phyloP scores from a whole-genome alignment of 2,888 invertebrate genomes.

The Mesorhabditis spiculigera region DNA sequence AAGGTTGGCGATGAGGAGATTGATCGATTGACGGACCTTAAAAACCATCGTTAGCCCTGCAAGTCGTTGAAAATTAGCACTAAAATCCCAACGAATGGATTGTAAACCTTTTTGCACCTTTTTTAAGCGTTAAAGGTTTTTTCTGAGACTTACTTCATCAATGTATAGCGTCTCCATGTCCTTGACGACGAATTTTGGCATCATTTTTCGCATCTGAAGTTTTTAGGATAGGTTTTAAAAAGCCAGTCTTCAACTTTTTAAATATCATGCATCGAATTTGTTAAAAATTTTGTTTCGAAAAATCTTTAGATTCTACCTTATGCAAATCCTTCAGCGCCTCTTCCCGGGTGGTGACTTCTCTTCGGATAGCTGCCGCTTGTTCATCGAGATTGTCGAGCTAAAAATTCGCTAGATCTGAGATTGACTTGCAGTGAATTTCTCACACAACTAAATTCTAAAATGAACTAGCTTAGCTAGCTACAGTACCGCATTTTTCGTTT shows the following conservation, averaged over 20 bases:
- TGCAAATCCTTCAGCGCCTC: constrained; percentile 96
- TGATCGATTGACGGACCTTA: constrained; percentile 88
- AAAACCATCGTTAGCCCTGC: neutral
- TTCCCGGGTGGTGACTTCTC: constrained; percentile 95
- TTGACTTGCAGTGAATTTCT: no score
- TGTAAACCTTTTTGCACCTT: no score
- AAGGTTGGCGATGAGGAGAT: constrained; percentile 94
- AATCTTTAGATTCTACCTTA: constrained; percentile 69
- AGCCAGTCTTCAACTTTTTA: no score
- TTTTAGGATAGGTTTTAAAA: no score
- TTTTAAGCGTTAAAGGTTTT: no score
- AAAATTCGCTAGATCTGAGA: no score
- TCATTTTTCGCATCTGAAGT: constrained; percentile 82
- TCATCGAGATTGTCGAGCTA: constrained; percentile 99
- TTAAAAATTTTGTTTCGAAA: neutral
- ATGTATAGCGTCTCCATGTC: constrained; percentile 99
- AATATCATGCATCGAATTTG: neutral
- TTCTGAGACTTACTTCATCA: constrained; percentile 77
- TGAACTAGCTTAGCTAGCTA: no score
- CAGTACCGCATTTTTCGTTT: no score
- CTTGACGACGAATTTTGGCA: constrained; percentile 99
- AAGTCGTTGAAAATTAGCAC: no score
- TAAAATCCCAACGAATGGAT: no score
- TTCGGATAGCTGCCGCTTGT: constrained; percentile 96
- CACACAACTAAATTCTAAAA: no score